phyloP scores from a whole-genome alignment of 1,140 invertebrate species.

The Atta colombica region DNA sequence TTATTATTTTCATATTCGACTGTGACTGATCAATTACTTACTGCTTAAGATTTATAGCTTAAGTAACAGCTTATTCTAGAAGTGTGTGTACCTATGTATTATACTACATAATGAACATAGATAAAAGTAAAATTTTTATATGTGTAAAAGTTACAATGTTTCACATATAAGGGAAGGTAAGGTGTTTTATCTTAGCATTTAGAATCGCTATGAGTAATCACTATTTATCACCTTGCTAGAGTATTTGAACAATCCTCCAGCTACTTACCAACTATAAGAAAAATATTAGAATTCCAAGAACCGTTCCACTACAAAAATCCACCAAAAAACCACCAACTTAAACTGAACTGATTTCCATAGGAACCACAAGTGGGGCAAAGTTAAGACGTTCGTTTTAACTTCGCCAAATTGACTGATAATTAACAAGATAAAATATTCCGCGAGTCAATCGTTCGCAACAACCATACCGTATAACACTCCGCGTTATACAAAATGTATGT shows the following conservation, averaged over 20 bases:
- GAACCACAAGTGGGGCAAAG: slow-evolving; percentile 64
- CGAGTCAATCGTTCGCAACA: not conserved
- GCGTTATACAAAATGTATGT: not conserved
- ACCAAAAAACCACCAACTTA: slow-evolving; percentile 69
- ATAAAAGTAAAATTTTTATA: not conserved
- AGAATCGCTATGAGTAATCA: not conserved
- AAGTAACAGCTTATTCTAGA: too few species aligned
- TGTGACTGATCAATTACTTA: too few species aligned
- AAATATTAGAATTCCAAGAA: slow-evolving; percentile 47
- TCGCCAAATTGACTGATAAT: slow-evolving; percentile 57
- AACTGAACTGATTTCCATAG: slow-evolving; percentile 57
- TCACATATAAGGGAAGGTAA: not conserved
- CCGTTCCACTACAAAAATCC: slow-evolving; percentile 61
- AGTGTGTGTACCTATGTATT: not conserved
- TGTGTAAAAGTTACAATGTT: not conserved
- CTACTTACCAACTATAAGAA: slow-evolving; percentile 72
- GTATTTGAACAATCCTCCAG: slow-evolving; percentile 59
- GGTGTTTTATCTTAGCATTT: slow-evolving; percentile 8
- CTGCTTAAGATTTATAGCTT: too few species aligned
- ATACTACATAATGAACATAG: not conserved
- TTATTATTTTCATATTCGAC: too few species aligned
- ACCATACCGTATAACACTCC: not conserved
- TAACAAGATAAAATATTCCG: slow-evolving; percentile 18
- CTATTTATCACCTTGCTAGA: slow-evolving; percentile 54
- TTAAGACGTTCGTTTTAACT: slow-evolving; percentile 67